Percentiles rank a stretch among this genome's conserved stretches.
These are phyloP conservation scores for Oscheius sp. DNA, from an alignment of 2,888 invertebrate species.

Conservation along the genomic window DNA sequence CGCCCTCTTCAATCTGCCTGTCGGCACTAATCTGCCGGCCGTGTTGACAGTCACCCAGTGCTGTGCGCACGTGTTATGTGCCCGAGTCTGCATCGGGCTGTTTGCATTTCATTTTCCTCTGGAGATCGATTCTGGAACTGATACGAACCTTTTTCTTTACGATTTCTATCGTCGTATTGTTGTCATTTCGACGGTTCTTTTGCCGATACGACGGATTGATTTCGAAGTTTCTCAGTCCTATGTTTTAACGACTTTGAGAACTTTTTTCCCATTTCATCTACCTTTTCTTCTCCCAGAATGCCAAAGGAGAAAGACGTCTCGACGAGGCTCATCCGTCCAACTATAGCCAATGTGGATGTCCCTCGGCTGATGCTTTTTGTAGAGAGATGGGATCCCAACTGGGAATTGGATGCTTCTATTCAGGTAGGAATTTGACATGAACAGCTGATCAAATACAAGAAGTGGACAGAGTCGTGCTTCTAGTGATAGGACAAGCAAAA, in stretches of 20 bases:
- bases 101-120: constrained; percentile 27
- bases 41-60: constrained; percentile 27
- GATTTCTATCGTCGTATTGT: not conserved
- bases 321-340: constrained; percentile 64
- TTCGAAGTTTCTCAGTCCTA: not conserved
- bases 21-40: constrained; percentile 25
- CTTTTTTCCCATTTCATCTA: not conserved
- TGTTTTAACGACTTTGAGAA: not conserved
- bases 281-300: constrained; percentile 33
- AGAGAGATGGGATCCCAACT: constrained; percentile 59
- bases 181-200: not conserved
- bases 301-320: constrained; percentile 65
- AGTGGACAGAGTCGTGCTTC: not conserved
- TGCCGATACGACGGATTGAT: not conserved
- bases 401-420: constrained; percentile 62
- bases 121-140: constrained; percentile 14
- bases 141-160: not conserved
- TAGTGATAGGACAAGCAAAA: not conserved
- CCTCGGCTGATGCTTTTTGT: constrained; percentile 50
- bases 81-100: constrained; percentile 5
- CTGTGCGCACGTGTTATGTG: constrained; percentile 23
- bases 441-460: not conserved
- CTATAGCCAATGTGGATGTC: constrained; percentile 55
- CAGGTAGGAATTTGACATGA: constrained; percentile 34
- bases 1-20: not conserved